Evolutionary conservation across 1,140 invertebrate species (phyloP), one percentile per base, ranked within the genome.

Genomic region (Bombus sylvicola): DNA sequence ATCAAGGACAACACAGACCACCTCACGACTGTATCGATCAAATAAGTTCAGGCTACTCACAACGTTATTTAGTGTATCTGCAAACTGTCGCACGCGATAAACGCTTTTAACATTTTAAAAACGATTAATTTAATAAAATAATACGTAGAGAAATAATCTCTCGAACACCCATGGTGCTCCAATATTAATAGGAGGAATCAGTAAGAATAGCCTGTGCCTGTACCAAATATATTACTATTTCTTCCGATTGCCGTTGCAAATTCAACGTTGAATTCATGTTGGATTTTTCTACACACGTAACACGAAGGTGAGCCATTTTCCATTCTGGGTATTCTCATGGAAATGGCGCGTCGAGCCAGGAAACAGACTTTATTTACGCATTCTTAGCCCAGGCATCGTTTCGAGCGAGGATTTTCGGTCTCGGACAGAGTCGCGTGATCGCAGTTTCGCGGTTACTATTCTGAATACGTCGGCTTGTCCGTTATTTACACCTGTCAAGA

Each of bases 401-500:
- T 22, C 62, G n/a, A 31, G 10, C 62, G n/a, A 15, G 66, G 66
- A 22, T 39, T 71, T 71, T 77, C n/a, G 68, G 15, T 25, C 0
- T 12, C 8, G 47, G 15, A 15, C 28, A 47, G 43, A 69, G 6
- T 76, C 28, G n/a, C 13, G 31, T 18, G 34, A 78, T 81, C 77
- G 71, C 53, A 68, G 68, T 74, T 68, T 66, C 59, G 69, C 69
- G 75, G 75, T 77, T 77, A 47, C 81, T 10, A 47, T 77, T 73
- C 47, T 59, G 81, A 84, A 75, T 12, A 34, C 41, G 47, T 53
- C 18, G n/a, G 34, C 64, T 41, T n/a, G 41, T 34, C 77, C 31
- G 74, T 88, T 82, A 73, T 74, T 64, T 83, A 89, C 90, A 88
- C 86, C 87, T 89, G 88, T 91, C 87, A 72, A 73, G 78, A 87